phyloP scores from a whole-genome alignment of 2,888 invertebrate genomes.

The Pyralis farinalis region DNA sequence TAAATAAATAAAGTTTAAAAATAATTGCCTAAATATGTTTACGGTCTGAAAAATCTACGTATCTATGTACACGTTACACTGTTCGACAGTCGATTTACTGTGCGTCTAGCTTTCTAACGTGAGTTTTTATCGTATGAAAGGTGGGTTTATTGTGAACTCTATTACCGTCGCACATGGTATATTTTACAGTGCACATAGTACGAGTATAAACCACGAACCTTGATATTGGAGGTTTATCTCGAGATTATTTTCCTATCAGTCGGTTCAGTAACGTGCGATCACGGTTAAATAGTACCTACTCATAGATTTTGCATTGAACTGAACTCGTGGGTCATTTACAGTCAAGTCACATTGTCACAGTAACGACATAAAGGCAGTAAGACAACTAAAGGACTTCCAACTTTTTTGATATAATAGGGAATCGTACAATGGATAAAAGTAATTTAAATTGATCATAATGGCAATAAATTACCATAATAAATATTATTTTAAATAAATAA shows the following conservation, averaged over 20 bases:
- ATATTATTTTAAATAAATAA: too few species aligned
- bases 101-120: slow-evolving; percentile 3
- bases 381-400: too few species aligned
- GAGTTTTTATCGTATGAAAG: neutral
- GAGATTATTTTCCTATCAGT: neutral
- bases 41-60: slow-evolving; percentile 12
- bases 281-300: neutral
- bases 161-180: neutral
- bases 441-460: too few species aligned
- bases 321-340: too few species aligned
- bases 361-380: too few species aligned
- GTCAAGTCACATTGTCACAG: too few species aligned
- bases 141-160: neutral
- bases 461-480: too few species aligned
- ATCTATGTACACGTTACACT: slow-evolving; percentile 11
- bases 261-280: neutral
- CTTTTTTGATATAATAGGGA: too few species aligned
- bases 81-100: neutral
- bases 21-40: neutral
- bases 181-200: neutral
- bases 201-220: neutral
- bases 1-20: slow-evolving; percentile 4
- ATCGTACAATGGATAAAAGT: too few species aligned
- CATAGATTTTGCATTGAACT: too few species aligned
- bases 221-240: neutral